Evolutionary conservation across 1,140 invertebrate genomes (phyloP).

Genomic region (Camponotus vicinus): DNA sequence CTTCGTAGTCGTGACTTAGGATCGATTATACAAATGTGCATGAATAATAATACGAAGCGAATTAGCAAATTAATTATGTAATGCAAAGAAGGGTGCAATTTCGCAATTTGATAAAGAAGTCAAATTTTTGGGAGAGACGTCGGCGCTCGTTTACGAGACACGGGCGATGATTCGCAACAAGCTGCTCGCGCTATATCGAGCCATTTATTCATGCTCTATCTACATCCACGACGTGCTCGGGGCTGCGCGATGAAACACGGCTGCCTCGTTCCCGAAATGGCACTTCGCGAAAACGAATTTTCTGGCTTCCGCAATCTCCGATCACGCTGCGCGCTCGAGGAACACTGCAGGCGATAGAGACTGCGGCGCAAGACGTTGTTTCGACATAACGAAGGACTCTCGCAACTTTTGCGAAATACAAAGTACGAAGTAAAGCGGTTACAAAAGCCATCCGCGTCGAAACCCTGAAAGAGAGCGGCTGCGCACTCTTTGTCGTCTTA

Average conservation of each 20-base stretch:
- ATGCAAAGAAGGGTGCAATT: background rate
- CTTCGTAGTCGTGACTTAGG: background rate
- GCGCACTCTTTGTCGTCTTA: conserved; percentile 47
- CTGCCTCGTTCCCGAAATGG: conserved; percentile 75
- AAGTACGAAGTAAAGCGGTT: conserved; percentile 61
- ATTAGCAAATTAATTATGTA: background rate
- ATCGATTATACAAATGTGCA: background rate
- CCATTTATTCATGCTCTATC: conserved; percentile 77
- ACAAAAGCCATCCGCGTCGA: conserved; percentile 53
- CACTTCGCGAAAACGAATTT: conserved; percentile 76
- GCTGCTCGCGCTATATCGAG: conserved; percentile 70
- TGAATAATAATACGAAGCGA: background rate
- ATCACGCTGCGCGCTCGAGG: conserved; percentile 60
- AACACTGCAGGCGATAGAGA: conserved; percentile 56
- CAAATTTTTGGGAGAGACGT: conserved; percentile 14
- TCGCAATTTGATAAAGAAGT: conserved; percentile 8
- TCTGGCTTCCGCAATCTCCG: conserved; percentile 72
- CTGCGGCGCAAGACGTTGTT: conserved; percentile 53
- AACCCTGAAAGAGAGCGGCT: conserved; percentile 16
- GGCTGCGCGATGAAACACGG: conserved; percentile 74
- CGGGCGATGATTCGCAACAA: conserved; percentile 53
- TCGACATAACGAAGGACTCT: conserved; percentile 61
- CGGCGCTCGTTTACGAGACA: background rate
- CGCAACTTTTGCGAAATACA: conserved; percentile 60
- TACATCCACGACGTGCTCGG: conserved; percentile 71